Conservation (phyloP, 2,888 invertebrate genomes). For the Heliconius cydno region DNA sequence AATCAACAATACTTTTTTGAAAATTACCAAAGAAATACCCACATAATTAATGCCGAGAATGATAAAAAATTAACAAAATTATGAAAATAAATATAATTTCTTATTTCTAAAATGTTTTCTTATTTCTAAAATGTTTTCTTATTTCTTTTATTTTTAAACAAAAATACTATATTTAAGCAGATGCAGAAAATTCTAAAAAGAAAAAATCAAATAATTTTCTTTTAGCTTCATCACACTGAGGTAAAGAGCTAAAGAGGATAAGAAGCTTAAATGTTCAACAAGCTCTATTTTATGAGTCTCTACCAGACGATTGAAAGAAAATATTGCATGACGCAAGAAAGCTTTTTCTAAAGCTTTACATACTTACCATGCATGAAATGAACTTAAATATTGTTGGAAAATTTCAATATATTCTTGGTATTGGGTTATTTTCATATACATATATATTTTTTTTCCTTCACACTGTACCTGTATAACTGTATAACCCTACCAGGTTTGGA, state of each 20-base stretch:
- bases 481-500: too few relatives aligned
- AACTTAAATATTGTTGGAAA: slow-evolving; percentile 5
- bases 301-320: slow-evolving; percentile 56
- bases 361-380: neutral
- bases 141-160: neutral
- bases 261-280: slow-evolving; percentile 27
- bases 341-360: slow-evolving; percentile 3
- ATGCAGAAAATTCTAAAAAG: neutral
- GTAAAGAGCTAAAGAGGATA: slow-evolving; percentile 23
- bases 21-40: neutral
- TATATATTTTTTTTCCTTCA: too few relatives aligned
- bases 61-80: too few relatives aligned
- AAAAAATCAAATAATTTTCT: slow-evolving; percentile 1
- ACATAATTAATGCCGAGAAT: neutral
- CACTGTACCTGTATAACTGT: too few relatives aligned
- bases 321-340: slow-evolving; percentile 44
- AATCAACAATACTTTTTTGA: neutral
- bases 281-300: slow-evolving; percentile 47
- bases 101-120: too few relatives aligned
- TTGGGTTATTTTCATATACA: neutral
- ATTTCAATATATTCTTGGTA: neutral
- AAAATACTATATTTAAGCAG: neutral
- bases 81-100: too few relatives aligned
- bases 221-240: slow-evolving; percentile 24
- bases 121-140: too few relatives aligned